These are phyloP conservation scores for Ciconia nigra DNA, from an alignment of 2,797 vertebrate genomes.

Conservation along the genomic window DNA sequence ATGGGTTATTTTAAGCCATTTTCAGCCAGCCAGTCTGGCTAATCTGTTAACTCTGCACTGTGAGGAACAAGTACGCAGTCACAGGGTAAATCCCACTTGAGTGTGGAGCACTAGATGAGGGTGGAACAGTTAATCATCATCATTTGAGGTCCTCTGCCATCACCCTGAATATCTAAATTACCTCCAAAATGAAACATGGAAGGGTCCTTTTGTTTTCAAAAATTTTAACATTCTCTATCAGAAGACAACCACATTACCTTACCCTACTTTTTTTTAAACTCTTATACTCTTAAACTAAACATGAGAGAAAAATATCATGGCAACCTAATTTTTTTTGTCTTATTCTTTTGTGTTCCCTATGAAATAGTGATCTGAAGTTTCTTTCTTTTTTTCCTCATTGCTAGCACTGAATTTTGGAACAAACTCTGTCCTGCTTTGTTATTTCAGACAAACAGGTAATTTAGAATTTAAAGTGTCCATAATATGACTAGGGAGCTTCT, in stretches of 20 bases:
- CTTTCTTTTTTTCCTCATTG: neutral
- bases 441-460: neutral
- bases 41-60: neutral
- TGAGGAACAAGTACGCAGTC: neutral
- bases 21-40: neutral
- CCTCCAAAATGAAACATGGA: neutral
- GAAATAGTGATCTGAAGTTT: neutral
- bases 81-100: neutral
- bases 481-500: neutral
- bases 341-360: neutral
- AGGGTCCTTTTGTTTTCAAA: neutral
- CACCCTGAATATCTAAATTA: neutral
- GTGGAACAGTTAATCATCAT: neutral
- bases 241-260: neutral
- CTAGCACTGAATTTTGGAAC: neutral
- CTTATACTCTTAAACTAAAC: neutral
- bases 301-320: neutral
- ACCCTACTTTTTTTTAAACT: neutral
- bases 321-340: neutral
- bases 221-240: neutral
- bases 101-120: neutral
- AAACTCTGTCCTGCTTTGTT: neutral
- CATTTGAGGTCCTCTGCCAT: neutral
- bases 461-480: neutral
- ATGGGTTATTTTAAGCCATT: slow-evolving; percentile 8